These are phyloP conservation scores for Brachionus manjavacas DNA, from an alignment of 1,140 invertebrate species.

Conservation along the genomic window DNA sequence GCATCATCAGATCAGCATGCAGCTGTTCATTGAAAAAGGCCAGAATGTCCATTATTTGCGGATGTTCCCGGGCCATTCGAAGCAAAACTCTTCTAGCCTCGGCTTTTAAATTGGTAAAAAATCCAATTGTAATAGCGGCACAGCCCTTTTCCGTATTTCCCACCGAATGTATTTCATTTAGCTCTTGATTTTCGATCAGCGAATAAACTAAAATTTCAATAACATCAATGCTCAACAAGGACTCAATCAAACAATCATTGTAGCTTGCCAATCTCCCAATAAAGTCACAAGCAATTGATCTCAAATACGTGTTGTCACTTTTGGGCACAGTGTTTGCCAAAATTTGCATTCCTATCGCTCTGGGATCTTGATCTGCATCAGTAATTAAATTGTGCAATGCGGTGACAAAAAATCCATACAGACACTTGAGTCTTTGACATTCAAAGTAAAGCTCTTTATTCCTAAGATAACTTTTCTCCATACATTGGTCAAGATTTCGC, in stretches of 20 bases:
- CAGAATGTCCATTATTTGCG: not conserved
- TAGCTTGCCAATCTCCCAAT: not conserved
- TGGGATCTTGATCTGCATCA: slow-evolving; percentile 22
- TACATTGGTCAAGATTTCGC: not conserved
- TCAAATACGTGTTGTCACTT: not conserved
- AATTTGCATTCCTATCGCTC: slow-evolving; percentile 26
- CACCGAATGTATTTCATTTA: not conserved
- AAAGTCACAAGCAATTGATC: slow-evolving; percentile 18
- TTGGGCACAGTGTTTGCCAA: not conserved
- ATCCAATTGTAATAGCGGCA: slow-evolving; percentile 7
- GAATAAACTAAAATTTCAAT: not conserved
- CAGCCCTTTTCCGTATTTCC: not conserved
- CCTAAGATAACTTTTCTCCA: not conserved
- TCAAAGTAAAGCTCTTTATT: not conserved
- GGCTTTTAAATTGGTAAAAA: slow-evolving; percentile 11
- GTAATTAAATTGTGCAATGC: slow-evolving; percentile 12
- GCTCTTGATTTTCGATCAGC: not conserved
- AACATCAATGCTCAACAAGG: not conserved
- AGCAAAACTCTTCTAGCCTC: slow-evolving; percentile 16
- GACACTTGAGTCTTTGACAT: not conserved
- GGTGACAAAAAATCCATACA: not conserved
- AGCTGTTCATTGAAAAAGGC: not conserved
- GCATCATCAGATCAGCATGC: not conserved
- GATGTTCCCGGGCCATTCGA: not conserved
- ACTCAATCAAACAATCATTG: slow-evolving; percentile 10